Evolutionary conservation across 2,797 vertebrate species (phyloP).

Genomic region (Sphenopsis melanotis): DNA sequence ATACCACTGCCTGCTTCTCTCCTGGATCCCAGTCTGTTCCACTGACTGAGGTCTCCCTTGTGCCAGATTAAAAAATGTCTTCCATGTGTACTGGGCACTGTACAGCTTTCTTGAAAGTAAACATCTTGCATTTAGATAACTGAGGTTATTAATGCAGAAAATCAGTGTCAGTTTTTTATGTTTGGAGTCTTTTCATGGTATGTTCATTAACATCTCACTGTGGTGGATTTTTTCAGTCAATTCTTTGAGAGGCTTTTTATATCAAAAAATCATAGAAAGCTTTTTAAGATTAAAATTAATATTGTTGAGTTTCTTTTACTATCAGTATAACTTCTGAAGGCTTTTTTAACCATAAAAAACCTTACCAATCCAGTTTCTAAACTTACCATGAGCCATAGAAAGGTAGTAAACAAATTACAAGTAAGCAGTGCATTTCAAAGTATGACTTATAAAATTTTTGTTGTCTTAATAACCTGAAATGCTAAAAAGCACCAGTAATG

Average conservation of each 20-base stretch:
- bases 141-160: neutral
- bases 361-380: neutral
- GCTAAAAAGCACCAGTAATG: neutral
- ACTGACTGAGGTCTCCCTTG: neutral
- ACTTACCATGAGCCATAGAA: neutral
- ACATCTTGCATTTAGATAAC: neutral
- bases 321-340: neutral
- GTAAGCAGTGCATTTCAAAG: neutral
- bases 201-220: neutral
- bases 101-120: neutral
- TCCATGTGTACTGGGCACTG: neutral
- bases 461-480: neutral
- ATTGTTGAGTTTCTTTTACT: neutral
- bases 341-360: neutral
- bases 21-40: neutral
- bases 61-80: neutral
- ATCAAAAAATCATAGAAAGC: neutral
- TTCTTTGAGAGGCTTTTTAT: neutral
- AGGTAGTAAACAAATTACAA: neutral
- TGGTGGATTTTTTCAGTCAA: neutral
- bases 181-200: neutral
- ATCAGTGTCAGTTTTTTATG: neutral
- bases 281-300: neutral
- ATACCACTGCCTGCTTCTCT: neutral
- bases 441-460: neutral